These are phyloP conservation scores for Scotopteryx bipunctaria DNA, from an alignment of 2,888 invertebrate genomes.

Conservation along the genomic window DNA sequence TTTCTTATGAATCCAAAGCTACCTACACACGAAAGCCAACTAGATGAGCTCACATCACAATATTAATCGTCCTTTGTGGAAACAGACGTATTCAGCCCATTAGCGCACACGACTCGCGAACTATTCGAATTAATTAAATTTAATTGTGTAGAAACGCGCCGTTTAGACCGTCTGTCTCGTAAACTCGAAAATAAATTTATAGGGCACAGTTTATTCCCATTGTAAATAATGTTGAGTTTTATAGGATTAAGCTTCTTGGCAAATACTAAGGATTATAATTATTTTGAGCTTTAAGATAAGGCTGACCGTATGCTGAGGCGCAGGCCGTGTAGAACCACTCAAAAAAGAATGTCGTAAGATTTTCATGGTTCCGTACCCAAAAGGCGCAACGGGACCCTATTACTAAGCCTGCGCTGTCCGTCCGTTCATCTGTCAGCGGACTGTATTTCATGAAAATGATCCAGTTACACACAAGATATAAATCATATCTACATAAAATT, in stretches of 20 bases:
- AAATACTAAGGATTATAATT: too few relatives aligned
- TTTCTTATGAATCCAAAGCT: neutral
- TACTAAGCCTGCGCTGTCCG: too few relatives aligned
- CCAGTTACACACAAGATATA: too few relatives aligned
- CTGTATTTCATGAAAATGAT: too few relatives aligned
- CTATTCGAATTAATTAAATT: constrained; percentile 81
- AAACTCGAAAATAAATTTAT: constrained; percentile 39
- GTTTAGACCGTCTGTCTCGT: constrained; percentile 35
- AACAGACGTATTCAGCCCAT: constrained; percentile 71
- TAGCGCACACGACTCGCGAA: constrained; percentile 72
- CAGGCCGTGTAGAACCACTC: too few relatives aligned
- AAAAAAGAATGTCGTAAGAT: too few relatives aligned
- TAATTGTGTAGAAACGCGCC: constrained; percentile 66
- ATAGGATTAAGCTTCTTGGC: constrained; percentile 22
- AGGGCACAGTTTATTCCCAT: constrained; percentile 27
- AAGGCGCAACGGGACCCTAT: too few relatives aligned
- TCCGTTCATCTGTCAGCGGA: too few relatives aligned
- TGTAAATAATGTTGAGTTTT: constrained; percentile 30
- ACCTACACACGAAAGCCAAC: constrained; percentile 1
- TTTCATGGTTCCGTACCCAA: too few relatives aligned
- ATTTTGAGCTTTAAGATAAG: too few relatives aligned
- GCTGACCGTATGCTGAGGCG: too few relatives aligned
- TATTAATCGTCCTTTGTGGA: constrained; percentile 68
- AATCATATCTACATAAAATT: too few relatives aligned
- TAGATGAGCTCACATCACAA: constrained; percentile 31